A percentile compares a stretch with the other conserved stretches of the same genome.
phyloP scores from a whole-genome alignment of 1,140 invertebrate genomes.

The Drosophila pruinosa region DNA sequence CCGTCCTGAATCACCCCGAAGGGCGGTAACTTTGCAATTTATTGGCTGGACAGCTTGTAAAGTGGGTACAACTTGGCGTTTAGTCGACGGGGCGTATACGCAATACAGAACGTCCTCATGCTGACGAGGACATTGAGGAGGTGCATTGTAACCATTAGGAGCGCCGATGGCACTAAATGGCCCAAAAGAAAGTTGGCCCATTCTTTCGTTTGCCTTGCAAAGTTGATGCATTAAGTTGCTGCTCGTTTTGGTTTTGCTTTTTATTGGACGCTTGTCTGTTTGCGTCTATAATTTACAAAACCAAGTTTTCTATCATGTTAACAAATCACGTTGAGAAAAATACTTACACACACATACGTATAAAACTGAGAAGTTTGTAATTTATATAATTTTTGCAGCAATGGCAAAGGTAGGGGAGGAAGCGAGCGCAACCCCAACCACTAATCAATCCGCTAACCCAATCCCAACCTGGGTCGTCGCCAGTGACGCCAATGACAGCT shows the following conservation, averaged over 20 bases:
- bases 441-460: slow-evolving; percentile 28
- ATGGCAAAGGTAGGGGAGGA: slow-evolving; percentile 9
- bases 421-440: not conserved
- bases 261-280: slow-evolving; percentile 13
- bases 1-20: not conserved
- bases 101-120: slow-evolving; percentile 22
- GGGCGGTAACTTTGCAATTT: slow-evolving; percentile 32
- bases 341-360: slow-evolving; percentile 20
- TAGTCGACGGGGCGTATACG: slow-evolving; percentile 22
- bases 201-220: not conserved
- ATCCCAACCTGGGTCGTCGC: not conserved
- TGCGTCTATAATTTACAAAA: slow-evolving; percentile 49
- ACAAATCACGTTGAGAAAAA: slow-evolving; percentile 75
- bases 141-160: slow-evolving; percentile 8
- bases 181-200: slow-evolving; percentile 14
- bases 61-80: not conserved
- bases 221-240: slow-evolving; percentile 4
- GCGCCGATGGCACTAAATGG: slow-evolving; percentile 24
- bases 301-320: slow-evolving; percentile 78
- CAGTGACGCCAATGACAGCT: slow-evolving; percentile 59
- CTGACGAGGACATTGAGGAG: not conserved
- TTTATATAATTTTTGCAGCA: slow-evolving; percentile 79
- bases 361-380: slow-evolving; percentile 64
- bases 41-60: slow-evolving; percentile 36
- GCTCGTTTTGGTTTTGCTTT: slow-evolving; percentile 10